Percentiles rank a stretch among this genome's conserved stretches.
Evolutionary conservation across 1,140 invertebrate species (phyloP).

Genomic region (Anthonomus grandis): DNA sequence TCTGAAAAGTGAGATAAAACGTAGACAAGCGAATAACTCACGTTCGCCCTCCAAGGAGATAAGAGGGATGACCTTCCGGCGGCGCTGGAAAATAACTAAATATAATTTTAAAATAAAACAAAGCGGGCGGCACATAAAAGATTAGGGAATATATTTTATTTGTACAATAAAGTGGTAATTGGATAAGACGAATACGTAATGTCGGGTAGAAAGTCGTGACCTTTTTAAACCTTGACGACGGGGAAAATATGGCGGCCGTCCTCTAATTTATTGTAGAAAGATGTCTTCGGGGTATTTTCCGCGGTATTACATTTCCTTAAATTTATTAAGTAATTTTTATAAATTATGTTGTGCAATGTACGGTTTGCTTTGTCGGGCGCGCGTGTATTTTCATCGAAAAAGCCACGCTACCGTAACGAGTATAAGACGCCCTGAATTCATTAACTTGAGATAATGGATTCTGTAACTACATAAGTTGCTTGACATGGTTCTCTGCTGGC

Average conservation of each 20-base stretch:
- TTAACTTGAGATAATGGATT: too few relatives aligned
- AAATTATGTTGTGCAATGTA: constrained; percentile 22
- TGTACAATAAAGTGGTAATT: constrained; percentile 27
- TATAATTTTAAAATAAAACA: constrained; percentile 25
- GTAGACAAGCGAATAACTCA: constrained; percentile 13
- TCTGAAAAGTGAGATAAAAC: not conserved
- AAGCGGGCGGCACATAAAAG: constrained; percentile 20
- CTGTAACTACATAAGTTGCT: too few relatives aligned
- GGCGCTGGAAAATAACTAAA: constrained; percentile 15
- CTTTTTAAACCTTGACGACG: constrained; percentile 22
- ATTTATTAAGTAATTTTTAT: constrained; percentile 28
- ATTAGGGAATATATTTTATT: constrained; percentile 28
- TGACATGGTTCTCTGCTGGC: too few relatives aligned
- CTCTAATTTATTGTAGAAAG: constrained; percentile 22
- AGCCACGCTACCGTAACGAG: too few relatives aligned
- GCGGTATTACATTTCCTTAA: constrained; percentile 22
- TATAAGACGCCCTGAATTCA: too few relatives aligned
- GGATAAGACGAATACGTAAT: constrained; percentile 26
- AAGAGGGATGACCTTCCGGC: too few relatives aligned
- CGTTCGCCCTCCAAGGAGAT: constrained; percentile 5
- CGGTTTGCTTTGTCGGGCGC: too few relatives aligned
- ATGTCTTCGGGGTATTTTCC: constrained; percentile 21
- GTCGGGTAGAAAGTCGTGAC: constrained; percentile 19
- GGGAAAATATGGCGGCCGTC: constrained; percentile 21
- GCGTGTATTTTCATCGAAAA: too few relatives aligned